Percentiles rank a stretch among this genome's conserved stretches.
phyloP scores from a whole-genome alignment of 2,888 invertebrate species.

The Brenthis daphne region DNA sequence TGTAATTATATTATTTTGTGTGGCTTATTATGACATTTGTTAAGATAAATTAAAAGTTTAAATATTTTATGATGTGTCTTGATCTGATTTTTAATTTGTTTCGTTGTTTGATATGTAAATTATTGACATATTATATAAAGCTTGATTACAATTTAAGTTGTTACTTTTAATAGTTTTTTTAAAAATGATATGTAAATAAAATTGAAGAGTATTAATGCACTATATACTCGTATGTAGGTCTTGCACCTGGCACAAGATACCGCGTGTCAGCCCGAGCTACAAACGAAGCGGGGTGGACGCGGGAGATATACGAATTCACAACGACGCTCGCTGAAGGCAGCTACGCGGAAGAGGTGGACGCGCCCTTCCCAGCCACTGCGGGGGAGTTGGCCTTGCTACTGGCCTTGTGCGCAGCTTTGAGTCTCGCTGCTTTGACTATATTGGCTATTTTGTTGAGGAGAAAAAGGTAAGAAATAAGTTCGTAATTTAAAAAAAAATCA shows the following conservation, averaged over 20 bases:
- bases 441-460: constrained; percentile 82
- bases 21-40: no score
- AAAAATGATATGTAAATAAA: neutral
- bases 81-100: no score
- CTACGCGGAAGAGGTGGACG: constrained; percentile 73
- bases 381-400: constrained; percentile 73
- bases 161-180: neutral
- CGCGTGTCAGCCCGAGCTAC: constrained; percentile 83
- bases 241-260: constrained; percentile 83
- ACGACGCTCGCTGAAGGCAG: constrained; percentile 81
- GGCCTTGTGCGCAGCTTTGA: constrained; percentile 81
- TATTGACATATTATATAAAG: no score
- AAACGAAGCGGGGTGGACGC: constrained; percentile 84
- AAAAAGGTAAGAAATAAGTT: constrained; percentile 60
- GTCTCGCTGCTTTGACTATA: constrained; percentile 80
- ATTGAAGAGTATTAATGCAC: no score
- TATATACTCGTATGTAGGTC: constrained; percentile 48
- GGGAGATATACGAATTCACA: constrained; percentile 83
- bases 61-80: no score
- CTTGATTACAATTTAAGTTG: no score
- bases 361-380: constrained; percentile 74
- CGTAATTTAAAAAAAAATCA: neutral
- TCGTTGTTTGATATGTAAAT: no score
- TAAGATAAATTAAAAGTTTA: no score
- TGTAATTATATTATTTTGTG: no score